Conservation (phyloP, 2,888 invertebrate species). For the Heliconius hortense region DNA sequence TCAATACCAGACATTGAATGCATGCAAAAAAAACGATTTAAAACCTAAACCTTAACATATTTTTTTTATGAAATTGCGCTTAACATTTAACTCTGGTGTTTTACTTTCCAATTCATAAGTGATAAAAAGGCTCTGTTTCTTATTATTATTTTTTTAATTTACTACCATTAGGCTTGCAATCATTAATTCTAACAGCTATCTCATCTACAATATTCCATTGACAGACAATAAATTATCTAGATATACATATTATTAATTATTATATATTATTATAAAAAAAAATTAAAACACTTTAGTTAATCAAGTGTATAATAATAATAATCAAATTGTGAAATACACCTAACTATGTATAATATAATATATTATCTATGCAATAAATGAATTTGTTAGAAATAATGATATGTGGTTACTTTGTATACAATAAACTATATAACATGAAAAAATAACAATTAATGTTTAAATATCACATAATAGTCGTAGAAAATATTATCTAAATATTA, state of each 20-base stretch:
- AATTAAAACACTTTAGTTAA: constrained; percentile 28
- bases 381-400: constrained; percentile 73
- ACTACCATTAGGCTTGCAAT: constrained; percentile 33
- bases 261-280: constrained; percentile 17
- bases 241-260: constrained; percentile 10
- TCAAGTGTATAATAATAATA: constrained; percentile 10
- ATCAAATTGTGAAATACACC: constrained; percentile 9
- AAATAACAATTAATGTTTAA: constrained; percentile 71
- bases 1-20: constrained; percentile 49
- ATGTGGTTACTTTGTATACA: constrained; percentile 73
- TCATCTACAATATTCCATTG: constrained; percentile 28
- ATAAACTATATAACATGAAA: constrained; percentile 70
- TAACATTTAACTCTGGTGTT: constrained; percentile 37
- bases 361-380: constrained; percentile 41
- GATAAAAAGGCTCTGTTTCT: constrained; percentile 31
- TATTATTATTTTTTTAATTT: constrained; percentile 18
- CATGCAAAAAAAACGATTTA: constrained; percentile 59
- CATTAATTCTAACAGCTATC: constrained; percentile 26
- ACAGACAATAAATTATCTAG: constrained; percentile 38
- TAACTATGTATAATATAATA: constrained; percentile 22
- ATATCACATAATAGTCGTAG: constrained; percentile 80
- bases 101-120: constrained; percentile 39
- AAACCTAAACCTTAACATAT: constrained; percentile 33
- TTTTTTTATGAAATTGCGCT: constrained; percentile 36
- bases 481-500: constrained; percentile 55